A percentile compares a stretch with the other conserved stretches of the same genome.
These are phyloP conservation scores for Tridacna crocea DNA, from an alignment of 2,888 invertebrate genomes.

Conservation along the genomic window DNA sequence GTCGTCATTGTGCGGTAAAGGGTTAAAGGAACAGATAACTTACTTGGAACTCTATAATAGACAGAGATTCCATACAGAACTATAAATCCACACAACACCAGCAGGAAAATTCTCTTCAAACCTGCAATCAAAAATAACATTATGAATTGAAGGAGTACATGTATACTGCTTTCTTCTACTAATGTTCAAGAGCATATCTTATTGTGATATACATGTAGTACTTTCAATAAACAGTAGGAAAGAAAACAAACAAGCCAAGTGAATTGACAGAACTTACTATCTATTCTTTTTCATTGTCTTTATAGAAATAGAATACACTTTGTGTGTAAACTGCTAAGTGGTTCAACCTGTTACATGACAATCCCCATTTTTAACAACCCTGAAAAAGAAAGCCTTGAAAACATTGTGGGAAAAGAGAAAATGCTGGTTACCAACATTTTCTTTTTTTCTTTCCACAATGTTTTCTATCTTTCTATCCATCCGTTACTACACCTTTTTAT, in stretches of 20 bases:
- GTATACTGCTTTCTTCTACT: too few relatives aligned
- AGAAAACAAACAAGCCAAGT: not conserved
- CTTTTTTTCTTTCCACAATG: too few relatives aligned
- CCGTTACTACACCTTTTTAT: too few relatives aligned
- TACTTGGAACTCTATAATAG: slow-evolving; percentile 41
- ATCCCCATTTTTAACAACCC: too few relatives aligned
- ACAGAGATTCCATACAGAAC: slow-evolving; percentile 56
- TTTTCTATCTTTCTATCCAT: not conserved
- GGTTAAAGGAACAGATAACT: not conserved
- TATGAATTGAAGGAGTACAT: not conserved
- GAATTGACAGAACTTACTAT: not conserved
- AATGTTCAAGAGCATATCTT: too few relatives aligned
- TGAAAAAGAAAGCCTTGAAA: too few relatives aligned
- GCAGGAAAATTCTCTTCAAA: slow-evolving; percentile 54
- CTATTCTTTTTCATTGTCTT: not conserved
- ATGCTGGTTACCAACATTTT: not conserved
- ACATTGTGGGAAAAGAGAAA: too few relatives aligned
- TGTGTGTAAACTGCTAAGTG: too few relatives aligned
- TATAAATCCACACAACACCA: slow-evolving; percentile 49
- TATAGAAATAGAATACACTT: not conserved
- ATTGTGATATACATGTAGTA: too few relatives aligned
- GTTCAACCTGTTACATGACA: too few relatives aligned
- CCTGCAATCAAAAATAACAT: slow-evolving; percentile 42
- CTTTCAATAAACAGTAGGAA: not conserved
- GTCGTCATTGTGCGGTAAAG: not conserved